Evolutionary conservation across 2,113 vertebrate genomes (phyloP), one percentile per base, ranked within the genome.

Genomic region (Pimephales promelas): DNA sequence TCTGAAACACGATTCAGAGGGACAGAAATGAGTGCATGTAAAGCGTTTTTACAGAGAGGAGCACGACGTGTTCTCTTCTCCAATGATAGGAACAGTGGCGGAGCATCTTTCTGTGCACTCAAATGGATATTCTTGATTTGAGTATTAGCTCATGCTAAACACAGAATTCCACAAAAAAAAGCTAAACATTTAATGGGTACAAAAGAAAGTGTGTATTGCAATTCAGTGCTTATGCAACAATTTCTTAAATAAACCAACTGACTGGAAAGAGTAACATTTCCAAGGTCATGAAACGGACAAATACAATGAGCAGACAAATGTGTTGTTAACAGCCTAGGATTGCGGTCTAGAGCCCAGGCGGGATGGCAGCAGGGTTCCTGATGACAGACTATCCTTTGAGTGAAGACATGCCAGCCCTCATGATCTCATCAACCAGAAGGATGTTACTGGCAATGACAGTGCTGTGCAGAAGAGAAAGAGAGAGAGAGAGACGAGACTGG

Each of bases 361-460:
- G 79, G 40, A 6, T 36, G 34, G 18, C 22, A 36, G 8, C 45
- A 78, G 85, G 76, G 45, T 64, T 81, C 47, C 43, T 77, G 31
- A 31, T 77, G 71, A 20, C 26, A n/a, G 1, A 43, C 26, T 36
- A 99, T 82, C 96, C 97, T 89, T 95, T 99, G 3, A 99, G 96
- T 64, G 98, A 99, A 3, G 98, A 99, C 97, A 99, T 97, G 70
- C 98, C 98, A 54, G 97, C 98, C 88, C 97, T 90, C 97, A 99
- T 98, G 79, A 99, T 99, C 92, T 99, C 98, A 86, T 99, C 98
- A 71, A 99, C 98, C 91, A 99, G 83, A 82, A 99, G 95, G 86
- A 99, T 97, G 94, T 98, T 99, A 92, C 95, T 98, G 74, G 98
- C 98, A 3, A 99, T 99, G 80, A 97, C 96, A 0, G 98, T 99